A percentile compares a stretch with the other conserved stretches of the same genome.
These are phyloP conservation scores for Bursaphelenchus mucronatus DNA, from an alignment of 1,140 invertebrate genomes.

Conservation along the genomic window DNA sequence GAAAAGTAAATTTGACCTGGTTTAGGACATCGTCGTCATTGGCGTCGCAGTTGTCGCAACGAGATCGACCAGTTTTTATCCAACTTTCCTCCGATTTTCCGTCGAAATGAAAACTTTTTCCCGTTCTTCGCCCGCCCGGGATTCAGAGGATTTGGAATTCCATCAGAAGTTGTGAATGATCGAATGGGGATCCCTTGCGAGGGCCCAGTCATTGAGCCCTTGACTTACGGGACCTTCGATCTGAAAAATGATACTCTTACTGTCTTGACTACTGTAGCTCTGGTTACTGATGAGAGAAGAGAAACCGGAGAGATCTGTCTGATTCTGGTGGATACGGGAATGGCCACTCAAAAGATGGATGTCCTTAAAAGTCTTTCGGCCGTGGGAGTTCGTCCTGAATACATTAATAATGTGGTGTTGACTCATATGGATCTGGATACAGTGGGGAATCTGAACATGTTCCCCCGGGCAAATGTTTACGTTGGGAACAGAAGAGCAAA, in stretches of 20 bases:
- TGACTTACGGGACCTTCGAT: conserved; percentile 9
- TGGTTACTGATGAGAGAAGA: conserved; percentile 25
- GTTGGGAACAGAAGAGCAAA: conserved; percentile 21
- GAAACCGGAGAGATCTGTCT: conserved; percentile 25
- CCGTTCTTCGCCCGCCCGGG: conserved; percentile 12
- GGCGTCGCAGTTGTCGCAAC: too few relatives aligned
- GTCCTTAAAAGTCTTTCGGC: background rate
- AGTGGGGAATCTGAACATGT: conserved; percentile 32
- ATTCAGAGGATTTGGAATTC: conserved; percentile 14
- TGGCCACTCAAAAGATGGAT: conserved; percentile 2
- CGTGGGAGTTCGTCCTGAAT: conserved; percentile 13
- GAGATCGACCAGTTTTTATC: too few relatives aligned
- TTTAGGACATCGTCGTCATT: too few relatives aligned
- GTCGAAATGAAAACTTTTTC: background rate
- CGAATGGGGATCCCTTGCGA: conserved; percentile 16
- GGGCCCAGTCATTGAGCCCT: conserved; percentile 17
- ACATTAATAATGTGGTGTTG: conserved; percentile 9
- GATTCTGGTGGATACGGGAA: conserved; percentile 35
- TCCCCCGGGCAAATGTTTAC: conserved; percentile 25
- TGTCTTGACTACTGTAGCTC: background rate
- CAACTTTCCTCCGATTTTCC: too few relatives aligned
- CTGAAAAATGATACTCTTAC: conserved; percentile 4
- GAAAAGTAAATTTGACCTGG: too few relatives aligned
- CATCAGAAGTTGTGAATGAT: background rate
- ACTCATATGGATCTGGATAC: conserved; percentile 26